Percentiles rank a stretch among this genome's conserved stretches.
Conservation (phyloP, 2,888 invertebrate species). For the Dorcus hopei region DNA sequence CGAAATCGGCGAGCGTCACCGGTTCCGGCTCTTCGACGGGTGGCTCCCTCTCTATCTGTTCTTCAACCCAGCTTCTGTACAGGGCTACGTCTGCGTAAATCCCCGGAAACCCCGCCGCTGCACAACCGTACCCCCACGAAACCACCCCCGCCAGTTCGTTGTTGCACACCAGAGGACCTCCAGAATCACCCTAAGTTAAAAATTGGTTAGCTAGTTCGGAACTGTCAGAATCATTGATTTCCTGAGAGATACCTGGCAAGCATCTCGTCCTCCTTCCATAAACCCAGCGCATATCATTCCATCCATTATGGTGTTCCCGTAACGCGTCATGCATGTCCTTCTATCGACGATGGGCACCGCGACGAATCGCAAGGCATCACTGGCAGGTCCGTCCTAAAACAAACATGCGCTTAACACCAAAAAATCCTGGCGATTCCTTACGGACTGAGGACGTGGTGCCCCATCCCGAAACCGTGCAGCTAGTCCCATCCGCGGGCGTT, state of each 20-base stretch:
- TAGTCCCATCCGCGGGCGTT: not conserved
- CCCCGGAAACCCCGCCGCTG: constrained; percentile 1
- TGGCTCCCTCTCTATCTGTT: constrained; percentile 3
- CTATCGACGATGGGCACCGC: constrained; percentile 10
- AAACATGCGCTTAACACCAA: not conserved
- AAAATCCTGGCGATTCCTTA: constrained; percentile 6
- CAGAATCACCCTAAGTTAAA: constrained; percentile 39
- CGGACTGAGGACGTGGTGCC: constrained; percentile 7
- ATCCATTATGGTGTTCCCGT: constrained; percentile 7
- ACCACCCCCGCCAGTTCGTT: constrained; percentile 36
- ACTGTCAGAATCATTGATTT: no score
- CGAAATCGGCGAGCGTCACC: no score
- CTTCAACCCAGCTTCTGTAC: constrained; percentile 19
- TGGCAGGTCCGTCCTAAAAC: constrained; percentile 3
- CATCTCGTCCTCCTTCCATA: constrained; percentile 19
- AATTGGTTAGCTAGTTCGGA: not conserved
- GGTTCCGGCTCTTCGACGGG: no score
- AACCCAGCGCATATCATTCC: constrained; percentile 28
- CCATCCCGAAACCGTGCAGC: constrained; percentile 12
- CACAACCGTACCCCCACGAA: constrained; percentile 34
- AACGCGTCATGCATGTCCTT: constrained; percentile 10
- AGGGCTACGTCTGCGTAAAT: constrained; percentile 3
- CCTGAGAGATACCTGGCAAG: constrained; percentile 21
- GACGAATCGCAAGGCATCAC: constrained; percentile 8
- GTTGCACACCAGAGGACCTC: constrained; percentile 38